Percentiles rank a stretch among this genome's conserved stretches.
Evolutionary conservation across 2,797 vertebrate species (phyloP).

Genomic region (Myripristis murdjan): DNA sequence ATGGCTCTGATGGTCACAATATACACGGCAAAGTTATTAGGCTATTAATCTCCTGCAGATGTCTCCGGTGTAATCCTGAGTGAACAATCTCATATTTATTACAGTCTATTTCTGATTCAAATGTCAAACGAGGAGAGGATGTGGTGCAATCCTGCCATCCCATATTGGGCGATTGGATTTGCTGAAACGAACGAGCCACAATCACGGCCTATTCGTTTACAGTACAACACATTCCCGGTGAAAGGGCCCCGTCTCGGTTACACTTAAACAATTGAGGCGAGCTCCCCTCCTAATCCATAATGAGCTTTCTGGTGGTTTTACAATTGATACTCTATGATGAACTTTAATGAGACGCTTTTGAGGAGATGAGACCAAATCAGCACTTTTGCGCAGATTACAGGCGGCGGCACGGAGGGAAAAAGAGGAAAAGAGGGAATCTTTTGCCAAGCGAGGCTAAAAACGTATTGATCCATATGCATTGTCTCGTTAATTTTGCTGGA

Average conservation of each 20-base stretch:
- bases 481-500: slow-evolving; percentile 97
- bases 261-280: slow-evolving; percentile 55
- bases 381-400: slow-evolving; percentile 68
- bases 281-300: slow-evolving; percentile 52
- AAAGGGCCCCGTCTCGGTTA: slow-evolving; percentile 37
- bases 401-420: background rate
- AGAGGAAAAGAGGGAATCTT: slow-evolving; percentile 19
- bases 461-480: slow-evolving; percentile 91
- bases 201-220: slow-evolving; percentile 26
- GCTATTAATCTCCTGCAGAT: slow-evolving; percentile 55
- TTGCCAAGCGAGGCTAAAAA: slow-evolving; percentile 79
- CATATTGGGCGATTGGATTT: slow-evolving; percentile 36
- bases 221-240: slow-evolving; percentile 20
- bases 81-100: background rate
- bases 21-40: slow-evolving; percentile 32
- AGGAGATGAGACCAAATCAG: slow-evolving; percentile 69
- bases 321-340: slow-evolving; percentile 70
- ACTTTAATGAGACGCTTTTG: slow-evolving; percentile 73
- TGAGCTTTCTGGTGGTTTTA: slow-evolving; percentile 62
- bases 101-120: slow-evolving; percentile 10
- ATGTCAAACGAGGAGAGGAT: slow-evolving; percentile 40
- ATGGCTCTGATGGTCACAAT: slow-evolving; percentile 25
- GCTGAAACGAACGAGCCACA: slow-evolving; percentile 1
- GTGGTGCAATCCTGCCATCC: slow-evolving; percentile 15
- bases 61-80: slow-evolving; percentile 4